phyloP scores from a whole-genome alignment of 2,797 vertebrate species.

The Kryptolebias ocellatus region DNA sequence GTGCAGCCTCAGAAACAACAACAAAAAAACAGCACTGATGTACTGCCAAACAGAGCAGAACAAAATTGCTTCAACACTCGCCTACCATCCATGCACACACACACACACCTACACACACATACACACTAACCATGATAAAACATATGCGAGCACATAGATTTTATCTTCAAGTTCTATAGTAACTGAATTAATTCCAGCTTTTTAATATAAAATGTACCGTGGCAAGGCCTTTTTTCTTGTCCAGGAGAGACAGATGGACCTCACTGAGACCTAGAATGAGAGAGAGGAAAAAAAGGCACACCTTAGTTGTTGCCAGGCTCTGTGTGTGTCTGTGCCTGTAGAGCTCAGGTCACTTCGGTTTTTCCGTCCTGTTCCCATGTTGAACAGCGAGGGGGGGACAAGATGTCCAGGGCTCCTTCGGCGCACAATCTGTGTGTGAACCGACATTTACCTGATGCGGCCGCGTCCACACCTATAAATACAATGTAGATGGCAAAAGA shows the following conservation, averaged over 20 bases:
- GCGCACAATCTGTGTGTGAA: neutral
- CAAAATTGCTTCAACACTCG: conserved; percentile 63
- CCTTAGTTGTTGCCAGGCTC: conserved; percentile 58
- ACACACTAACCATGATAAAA: conserved; percentile 21
- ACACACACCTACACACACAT: conserved; percentile 17
- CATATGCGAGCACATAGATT: neutral
- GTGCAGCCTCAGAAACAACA: conserved; percentile 45
- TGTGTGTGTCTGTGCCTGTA: conserved; percentile 41
- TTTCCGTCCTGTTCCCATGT: conserved; percentile 65
- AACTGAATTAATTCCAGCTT: conserved; percentile 6
- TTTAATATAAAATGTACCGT: neutral
- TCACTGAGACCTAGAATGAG: conserved; percentile 51
- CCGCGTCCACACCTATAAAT: too few species aligned
- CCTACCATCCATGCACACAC: conserved; percentile 7
- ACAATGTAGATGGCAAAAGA: too few species aligned
- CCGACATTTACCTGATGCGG: too few species aligned
- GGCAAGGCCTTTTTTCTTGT: conserved; percentile 10
- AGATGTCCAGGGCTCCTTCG: conserved; percentile 58
- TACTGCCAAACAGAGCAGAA: conserved; percentile 79
- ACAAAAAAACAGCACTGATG: conserved; percentile 69
- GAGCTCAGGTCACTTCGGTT: conserved; percentile 35
- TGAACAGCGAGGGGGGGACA: conserved; percentile 64
- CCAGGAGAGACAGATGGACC: conserved; percentile 72
- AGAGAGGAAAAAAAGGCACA: conserved; percentile 53
- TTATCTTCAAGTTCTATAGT: conserved; percentile 23